These are phyloP conservation scores for Thermophis baileyi DNA, from an alignment of 2,113 vertebrate genomes.

Conservation along the genomic window DNA sequence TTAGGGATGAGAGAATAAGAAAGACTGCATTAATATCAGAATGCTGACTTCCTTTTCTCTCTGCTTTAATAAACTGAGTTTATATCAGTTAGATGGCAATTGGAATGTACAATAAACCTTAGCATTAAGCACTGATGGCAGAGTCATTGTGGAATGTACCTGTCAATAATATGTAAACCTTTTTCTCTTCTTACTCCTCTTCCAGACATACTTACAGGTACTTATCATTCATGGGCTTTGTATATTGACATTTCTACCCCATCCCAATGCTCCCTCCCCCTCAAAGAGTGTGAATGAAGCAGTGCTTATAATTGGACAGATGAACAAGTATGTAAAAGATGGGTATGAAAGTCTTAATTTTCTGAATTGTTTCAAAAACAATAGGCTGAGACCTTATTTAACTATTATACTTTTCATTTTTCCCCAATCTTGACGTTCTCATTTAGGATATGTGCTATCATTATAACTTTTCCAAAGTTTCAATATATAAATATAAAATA, in stretches of 20 bases:
- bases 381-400: not conserved
- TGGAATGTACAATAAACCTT: not conserved
- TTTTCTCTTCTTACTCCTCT: not conserved
- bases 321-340: not conserved
- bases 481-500: not conserved
- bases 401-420: not conserved
- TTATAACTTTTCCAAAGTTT: not conserved
- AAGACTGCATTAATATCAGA: not conserved
- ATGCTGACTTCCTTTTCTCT: not conserved
- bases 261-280: not conserved
- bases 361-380: not conserved
- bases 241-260: not conserved
- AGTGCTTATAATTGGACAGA: not conserved
- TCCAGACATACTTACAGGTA: not conserved
- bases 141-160: not conserved
- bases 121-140: not conserved
- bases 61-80: not conserved
- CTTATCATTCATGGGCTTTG: not conserved
- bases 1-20: not conserved
- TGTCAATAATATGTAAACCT: not conserved
- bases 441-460: not conserved
- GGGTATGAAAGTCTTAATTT: not conserved
- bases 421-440: not conserved
- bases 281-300: not conserved
- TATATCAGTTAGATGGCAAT: not conserved